Evolutionary conservation across 2,797 vertebrate species (phyloP), one percentile per base, ranked within the genome.

Genomic region (Aviceda cuculoides): DNA sequence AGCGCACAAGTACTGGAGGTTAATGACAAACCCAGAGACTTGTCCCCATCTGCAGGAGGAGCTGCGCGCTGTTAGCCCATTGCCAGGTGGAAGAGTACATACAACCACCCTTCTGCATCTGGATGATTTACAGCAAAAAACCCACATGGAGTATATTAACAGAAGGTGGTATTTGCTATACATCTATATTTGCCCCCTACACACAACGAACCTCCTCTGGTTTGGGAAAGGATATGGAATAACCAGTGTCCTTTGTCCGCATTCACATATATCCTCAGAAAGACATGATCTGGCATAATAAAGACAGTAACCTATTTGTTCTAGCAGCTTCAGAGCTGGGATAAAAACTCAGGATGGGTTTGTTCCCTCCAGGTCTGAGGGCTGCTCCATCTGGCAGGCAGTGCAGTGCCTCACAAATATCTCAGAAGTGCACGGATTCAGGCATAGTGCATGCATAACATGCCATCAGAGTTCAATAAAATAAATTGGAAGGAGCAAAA

Each of bases 401-500:
- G 73, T 8, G 33, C 62, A 35, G 21, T 18, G 8, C 72, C 82
- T 90, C 87, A 70, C 79, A 81, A 50, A 39, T 16, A 46, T 9
- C 68, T 89, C 74, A 47, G 83, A 62, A 81, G 75, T 10, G 74
- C 75, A 52, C 1, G 2, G n/a, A 58, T 25, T 65, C 39, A 37
- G 65, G 63, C 81, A 81, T 2, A 75, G 75, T 14, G 44, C 63
- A 67, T 77, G 86, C 86, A 55, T 19, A 93, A 82, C 53, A 25
- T 56, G 75, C 67, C 74, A 80, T 44, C 44, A 19, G 31, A 75
- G 78, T 79, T 96, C 65, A 91, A 65, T 82, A 95, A 92, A 87
- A 95, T 82, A 87, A 93, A 86, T 63, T 68, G 82, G 80, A 95
- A 97, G 62, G 75, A 92, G 78, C 47, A 89, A 84, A 96, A 95